These are phyloP conservation scores for Penaeus chinensis DNA, from an alignment of 1,140 invertebrate genomes.

Conservation along the genomic window DNA sequence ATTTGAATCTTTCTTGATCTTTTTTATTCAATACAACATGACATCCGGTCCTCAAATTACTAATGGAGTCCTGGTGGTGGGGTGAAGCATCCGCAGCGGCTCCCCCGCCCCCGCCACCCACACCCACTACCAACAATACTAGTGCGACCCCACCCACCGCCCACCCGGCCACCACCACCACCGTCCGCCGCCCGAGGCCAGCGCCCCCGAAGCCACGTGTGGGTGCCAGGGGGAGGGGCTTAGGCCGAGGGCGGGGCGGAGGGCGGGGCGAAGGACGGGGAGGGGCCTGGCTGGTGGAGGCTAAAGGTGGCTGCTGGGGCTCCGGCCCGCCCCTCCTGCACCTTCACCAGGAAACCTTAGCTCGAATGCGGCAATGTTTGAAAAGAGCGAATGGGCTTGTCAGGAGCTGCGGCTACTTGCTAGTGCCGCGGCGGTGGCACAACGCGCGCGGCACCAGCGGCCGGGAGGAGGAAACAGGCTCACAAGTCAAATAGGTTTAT, in stretches of 20 bases:
- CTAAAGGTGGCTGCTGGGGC: conserved; percentile 16
- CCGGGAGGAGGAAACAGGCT: conserved; percentile 13
- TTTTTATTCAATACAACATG: conserved; percentile 63
- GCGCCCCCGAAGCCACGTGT: background rate
- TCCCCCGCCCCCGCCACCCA: conserved; percentile 21
- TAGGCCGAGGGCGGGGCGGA: background rate
- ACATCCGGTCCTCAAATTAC: conserved; percentile 62
- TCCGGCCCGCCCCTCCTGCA: conserved; percentile 11
- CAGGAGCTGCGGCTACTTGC: conserved; percentile 21
- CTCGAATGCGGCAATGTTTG: conserved; percentile 21
- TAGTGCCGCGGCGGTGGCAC: conserved; percentile 31
- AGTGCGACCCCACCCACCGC: conserved; percentile 22
- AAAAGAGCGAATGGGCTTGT: conserved; percentile 22
- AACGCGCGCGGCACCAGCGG: conserved; percentile 26
- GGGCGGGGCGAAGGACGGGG: conserved; percentile 4
- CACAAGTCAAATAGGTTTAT: background rate
- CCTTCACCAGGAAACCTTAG: conserved; percentile 30
- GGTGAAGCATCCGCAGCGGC: conserved; percentile 48
- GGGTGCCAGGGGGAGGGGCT: background rate
- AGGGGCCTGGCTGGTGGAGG: conserved; percentile 3
- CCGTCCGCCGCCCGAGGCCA: conserved; percentile 4
- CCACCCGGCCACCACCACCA: conserved; percentile 28
- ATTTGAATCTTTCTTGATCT: conserved; percentile 45
- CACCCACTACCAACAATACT: background rate
- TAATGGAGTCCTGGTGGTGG: conserved; percentile 60